These are phyloP conservation scores for Sturnira hondurensis DNA, from an alignment of 2,113 vertebrate species.

Conservation along the genomic window DNA sequence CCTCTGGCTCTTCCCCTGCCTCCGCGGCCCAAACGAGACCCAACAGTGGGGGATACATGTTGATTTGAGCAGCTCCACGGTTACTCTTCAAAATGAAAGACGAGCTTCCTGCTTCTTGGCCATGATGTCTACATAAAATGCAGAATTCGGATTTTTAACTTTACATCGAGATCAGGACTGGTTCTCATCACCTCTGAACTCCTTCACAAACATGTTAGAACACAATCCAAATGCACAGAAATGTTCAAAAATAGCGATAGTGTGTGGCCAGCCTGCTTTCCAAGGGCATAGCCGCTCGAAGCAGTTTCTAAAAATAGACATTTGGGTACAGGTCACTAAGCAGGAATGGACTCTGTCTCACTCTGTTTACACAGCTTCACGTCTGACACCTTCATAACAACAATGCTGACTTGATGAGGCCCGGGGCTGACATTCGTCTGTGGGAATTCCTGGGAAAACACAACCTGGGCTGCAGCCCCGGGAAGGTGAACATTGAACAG, in stretches of 20 bases:
- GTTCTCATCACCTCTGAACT: neutral
- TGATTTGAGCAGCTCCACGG: neutral
- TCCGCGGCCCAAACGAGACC: neutral
- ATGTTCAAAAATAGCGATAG: neutral
- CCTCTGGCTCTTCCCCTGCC: neutral
- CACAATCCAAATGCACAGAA: neutral
- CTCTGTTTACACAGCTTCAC: constrained; percentile 72
- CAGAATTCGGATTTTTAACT: neutral
- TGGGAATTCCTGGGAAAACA: neutral
- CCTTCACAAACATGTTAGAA: neutral
- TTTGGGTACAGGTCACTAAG: constrained; percentile 75
- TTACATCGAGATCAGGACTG: neutral
- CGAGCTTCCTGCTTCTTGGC: neutral
- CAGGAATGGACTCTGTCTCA: constrained; percentile 68
- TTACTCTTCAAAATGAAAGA: neutral
- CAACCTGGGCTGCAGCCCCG: rapidly evolving
- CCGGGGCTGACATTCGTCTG: neutral
- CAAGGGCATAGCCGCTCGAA: constrained; percentile 38
- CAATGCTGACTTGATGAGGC: constrained; percentile 44
- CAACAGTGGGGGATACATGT: neutral
- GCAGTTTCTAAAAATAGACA: constrained; percentile 80
- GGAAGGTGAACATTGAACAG: neutral
- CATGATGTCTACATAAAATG: neutral
- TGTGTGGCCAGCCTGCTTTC: neutral
- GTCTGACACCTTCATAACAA: constrained; percentile 55